phyloP scores from a whole-genome alignment of 2,113 vertebrate genomes.

The Platycercus adscitus region DNA sequence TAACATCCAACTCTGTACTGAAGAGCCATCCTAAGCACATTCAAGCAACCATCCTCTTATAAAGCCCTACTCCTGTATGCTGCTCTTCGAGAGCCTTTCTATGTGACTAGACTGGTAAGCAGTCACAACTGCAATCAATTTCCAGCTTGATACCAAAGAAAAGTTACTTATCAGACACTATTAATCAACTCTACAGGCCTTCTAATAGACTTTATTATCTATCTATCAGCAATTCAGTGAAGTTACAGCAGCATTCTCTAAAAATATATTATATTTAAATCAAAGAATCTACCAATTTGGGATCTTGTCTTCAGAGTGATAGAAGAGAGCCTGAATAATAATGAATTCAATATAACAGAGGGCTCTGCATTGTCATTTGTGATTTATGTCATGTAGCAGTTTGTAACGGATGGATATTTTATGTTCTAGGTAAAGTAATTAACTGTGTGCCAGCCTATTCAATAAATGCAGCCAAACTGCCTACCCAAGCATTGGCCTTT shows the following conservation, averaged over 20 bases:
- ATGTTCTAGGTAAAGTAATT: not conserved
- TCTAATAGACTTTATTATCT: slow-evolving; percentile 39
- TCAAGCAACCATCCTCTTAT: not conserved
- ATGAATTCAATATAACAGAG: not conserved
- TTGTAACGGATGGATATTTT: not conserved
- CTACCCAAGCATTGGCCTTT: not conserved
- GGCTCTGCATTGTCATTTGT: not conserved
- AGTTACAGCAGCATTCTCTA: not conserved
- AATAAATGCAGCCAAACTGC: not conserved
- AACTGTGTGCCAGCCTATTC: not conserved
- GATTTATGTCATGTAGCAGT: not conserved
- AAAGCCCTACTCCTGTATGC: slow-evolving; percentile 1
- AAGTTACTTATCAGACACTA: slow-evolving; percentile 58
- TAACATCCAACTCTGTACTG: not conserved
- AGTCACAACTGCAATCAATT: slow-evolving; percentile 60
- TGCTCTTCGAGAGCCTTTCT: slow-evolving; percentile 29
- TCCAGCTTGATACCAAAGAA: slow-evolving; percentile 37
- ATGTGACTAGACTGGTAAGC: slow-evolving; percentile 64
- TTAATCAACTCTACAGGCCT: slow-evolving; percentile 40
- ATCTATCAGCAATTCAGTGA: slow-evolving; percentile 32
- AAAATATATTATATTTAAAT: slow-evolving; percentile 17
- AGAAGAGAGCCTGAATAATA: slow-evolving; percentile 1
- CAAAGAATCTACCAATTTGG: not conserved
- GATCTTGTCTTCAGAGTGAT: not conserved
- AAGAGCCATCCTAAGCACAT: slow-evolving; percentile 29